These are phyloP conservation scores for Scaptomyza polygonia DNA, from an alignment of 2,888 invertebrate genomes.

Conservation along the genomic window DNA sequence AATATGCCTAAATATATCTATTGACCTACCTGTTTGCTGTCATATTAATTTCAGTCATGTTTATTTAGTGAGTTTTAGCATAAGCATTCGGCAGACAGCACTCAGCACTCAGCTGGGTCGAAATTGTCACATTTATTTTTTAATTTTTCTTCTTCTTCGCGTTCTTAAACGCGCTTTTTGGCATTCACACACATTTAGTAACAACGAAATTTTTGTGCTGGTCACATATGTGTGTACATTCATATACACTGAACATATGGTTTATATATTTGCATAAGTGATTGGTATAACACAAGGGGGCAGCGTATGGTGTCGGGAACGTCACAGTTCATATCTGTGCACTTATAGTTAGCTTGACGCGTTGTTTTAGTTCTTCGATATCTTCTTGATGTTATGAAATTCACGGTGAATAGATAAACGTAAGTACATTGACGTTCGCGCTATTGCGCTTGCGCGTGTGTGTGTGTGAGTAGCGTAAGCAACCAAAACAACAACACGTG, in stretches of 20 bases:
- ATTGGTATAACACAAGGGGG: not conserved
- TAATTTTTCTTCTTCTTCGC: constrained; percentile 12
- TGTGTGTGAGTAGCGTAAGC: not conserved
- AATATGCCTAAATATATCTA: not conserved
- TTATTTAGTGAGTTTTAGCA: constrained; percentile 1
- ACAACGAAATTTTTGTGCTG: constrained; percentile 10
- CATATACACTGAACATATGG: not conserved
- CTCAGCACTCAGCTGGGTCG: constrained; percentile 24
- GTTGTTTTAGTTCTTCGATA: not conserved
- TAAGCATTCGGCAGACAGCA: not conserved
- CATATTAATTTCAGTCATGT: constrained; percentile 12
- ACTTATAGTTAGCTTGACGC: not conserved
- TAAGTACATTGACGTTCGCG: not conserved
- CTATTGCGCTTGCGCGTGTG: not conserved
- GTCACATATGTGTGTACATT: not conserved
- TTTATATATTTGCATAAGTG: constrained; percentile 20
- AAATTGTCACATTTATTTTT: constrained; percentile 32
- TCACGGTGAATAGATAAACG: constrained; percentile 24
- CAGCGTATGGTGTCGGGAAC: constrained; percentile 6
- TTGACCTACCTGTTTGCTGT: constrained; percentile 12
- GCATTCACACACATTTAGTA: constrained; percentile 28
- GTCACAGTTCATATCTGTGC: not conserved
- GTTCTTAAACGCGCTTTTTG: constrained; percentile 23
- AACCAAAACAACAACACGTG: constrained; percentile 9
- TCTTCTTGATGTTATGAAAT: constrained; percentile 7